Evolutionary conservation across 2,113 vertebrate genomes (phyloP).

Genomic region (Hemicordylus capensis): DNA sequence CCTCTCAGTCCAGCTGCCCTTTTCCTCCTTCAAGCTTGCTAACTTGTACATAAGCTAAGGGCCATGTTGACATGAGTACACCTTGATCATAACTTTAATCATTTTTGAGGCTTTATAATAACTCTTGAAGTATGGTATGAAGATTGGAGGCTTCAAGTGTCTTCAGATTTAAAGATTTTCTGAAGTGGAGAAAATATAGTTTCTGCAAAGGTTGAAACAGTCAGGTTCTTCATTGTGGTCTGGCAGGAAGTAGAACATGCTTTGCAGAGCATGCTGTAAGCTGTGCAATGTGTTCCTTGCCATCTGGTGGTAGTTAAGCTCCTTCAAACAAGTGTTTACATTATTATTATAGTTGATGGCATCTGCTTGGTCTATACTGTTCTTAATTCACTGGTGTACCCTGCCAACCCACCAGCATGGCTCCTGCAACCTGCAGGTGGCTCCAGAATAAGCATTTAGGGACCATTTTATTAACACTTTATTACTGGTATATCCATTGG

Average conservation of each 20-base stretch:
- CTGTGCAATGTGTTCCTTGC: neutral
- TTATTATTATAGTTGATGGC: neutral
- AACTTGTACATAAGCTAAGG: neutral
- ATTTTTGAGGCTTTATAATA: neutral
- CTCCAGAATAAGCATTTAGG: neutral
- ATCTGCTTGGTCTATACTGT: neutral
- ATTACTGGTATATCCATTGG: neutral
- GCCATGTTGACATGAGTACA: neutral
- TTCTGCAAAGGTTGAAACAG: neutral
- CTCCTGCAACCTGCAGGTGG: neutral
- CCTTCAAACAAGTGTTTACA: neutral
- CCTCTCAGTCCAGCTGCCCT: neutral
- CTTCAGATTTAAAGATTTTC: too few relatives aligned
- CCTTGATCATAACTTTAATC: neutral
- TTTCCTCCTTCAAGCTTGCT: neutral
- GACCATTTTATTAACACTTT: neutral
- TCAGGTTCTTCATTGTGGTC: neutral
- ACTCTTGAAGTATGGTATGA: too few relatives aligned
- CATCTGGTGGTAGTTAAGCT: too few relatives aligned
- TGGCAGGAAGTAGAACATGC: neutral
- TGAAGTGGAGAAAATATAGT: too few relatives aligned
- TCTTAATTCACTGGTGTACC: neutral
- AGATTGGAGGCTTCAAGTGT: too few relatives aligned
- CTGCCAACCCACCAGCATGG: neutral
- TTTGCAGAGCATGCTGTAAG: neutral